Percentiles rank a stretch among this genome's conserved stretches.
Evolutionary conservation across 2,888 invertebrate genomes (phyloP).

Genomic region (Terebella lapidaria): DNA sequence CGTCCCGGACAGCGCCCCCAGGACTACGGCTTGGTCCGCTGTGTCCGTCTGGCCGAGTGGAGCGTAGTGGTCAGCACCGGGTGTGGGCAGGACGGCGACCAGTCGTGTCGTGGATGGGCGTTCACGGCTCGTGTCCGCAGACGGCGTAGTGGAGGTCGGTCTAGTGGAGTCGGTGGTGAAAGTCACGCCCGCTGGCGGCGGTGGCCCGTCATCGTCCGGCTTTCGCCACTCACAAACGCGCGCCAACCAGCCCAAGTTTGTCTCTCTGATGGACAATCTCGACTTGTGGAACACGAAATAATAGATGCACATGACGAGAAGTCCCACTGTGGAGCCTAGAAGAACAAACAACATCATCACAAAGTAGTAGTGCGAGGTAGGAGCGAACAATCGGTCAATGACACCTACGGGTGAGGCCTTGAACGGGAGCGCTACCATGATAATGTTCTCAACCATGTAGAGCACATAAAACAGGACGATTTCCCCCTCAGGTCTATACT

Average conservation of each 20-base stretch:
- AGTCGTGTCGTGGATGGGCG: too few species aligned
- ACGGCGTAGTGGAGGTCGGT: too few species aligned
- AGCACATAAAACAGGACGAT: conserved; percentile 18
- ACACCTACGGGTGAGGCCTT: not conserved
- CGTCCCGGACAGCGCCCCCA: not conserved
- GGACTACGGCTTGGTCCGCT: not conserved
- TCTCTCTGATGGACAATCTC: conserved; percentile 11
- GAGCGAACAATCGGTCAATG: not conserved
- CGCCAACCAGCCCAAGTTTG: conserved; percentile 13
- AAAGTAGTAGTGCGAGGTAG: conserved; percentile 12
- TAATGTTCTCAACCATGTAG: conserved; percentile 18
- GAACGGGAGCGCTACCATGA: conserved; percentile 20
- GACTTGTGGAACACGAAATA: conserved; percentile 19
- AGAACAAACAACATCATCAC: conserved; percentile 8
- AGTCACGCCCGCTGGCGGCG: too few species aligned
- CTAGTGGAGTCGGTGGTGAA: too few species aligned
- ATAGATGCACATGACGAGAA: conserved; percentile 15
- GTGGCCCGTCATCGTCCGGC: not conserved
- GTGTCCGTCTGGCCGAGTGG: not conserved
- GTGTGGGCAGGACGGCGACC: not conserved
- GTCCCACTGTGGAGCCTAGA: conserved; percentile 11
- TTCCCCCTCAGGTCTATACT: conserved; percentile 23
- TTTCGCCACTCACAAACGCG: conserved; percentile 10
- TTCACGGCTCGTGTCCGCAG: too few species aligned
- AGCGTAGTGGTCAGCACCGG: not conserved